Percentiles rank a stretch among this genome's conserved stretches.
Conservation (phyloP, 1,140 invertebrate genomes). For the Euura lappo region DNA sequence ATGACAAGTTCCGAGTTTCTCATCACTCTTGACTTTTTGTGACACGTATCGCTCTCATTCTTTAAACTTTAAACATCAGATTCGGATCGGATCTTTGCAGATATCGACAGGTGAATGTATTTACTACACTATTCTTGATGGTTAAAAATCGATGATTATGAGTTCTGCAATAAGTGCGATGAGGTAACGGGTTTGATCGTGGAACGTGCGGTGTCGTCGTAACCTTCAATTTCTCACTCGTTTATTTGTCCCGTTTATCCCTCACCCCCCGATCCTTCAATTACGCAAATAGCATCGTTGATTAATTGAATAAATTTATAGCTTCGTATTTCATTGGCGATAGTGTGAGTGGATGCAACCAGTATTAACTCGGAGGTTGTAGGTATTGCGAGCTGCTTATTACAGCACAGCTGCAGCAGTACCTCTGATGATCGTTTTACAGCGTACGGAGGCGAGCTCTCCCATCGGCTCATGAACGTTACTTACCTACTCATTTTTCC, state of each 20-base stretch:
- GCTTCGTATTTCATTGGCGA: background rate
- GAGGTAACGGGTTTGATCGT: background rate
- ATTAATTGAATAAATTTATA: conserved; percentile 8
- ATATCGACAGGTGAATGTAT: too few species aligned
- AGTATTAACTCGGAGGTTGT: background rate
- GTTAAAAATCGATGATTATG: too few species aligned
- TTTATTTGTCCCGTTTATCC: background rate
- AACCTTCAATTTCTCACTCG: background rate
- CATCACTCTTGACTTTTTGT: too few species aligned
- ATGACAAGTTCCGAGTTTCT: too few species aligned
- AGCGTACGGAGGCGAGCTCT: background rate
- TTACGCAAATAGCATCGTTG: conserved; percentile 1
- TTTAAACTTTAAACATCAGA: too few species aligned
- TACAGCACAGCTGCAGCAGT: background rate
- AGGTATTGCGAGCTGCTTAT: background rate
- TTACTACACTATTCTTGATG: too few species aligned
- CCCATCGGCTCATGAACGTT: background rate
- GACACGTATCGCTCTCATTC: too few species aligned
- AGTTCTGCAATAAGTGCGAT: too few species aligned
- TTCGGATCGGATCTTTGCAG: too few species aligned
- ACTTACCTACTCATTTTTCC: background rate
- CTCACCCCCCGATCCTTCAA: background rate
- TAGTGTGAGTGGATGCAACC: background rate
- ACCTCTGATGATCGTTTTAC: too few species aligned
- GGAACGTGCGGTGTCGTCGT: background rate